Evolutionary conservation across 2,797 vertebrate species (phyloP).

Genomic region (Brachyalestes nurse): DNA sequence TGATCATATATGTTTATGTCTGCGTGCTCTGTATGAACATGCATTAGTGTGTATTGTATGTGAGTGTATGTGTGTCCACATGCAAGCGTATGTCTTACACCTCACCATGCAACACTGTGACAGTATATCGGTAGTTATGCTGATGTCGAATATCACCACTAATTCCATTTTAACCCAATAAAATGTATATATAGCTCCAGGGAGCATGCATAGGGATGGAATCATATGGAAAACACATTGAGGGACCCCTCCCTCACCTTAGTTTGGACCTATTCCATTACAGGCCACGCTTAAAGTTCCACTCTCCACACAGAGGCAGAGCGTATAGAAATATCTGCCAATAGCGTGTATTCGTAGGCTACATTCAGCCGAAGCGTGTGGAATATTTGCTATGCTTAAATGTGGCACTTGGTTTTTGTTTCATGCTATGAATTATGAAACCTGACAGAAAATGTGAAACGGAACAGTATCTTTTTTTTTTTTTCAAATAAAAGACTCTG

Average conservation of each 20-base stretch:
- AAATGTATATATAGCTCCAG: conserved; percentile 74
- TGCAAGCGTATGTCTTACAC: neutral
- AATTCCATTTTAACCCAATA: conserved; percentile 75
- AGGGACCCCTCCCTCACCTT: conserved; percentile 46
- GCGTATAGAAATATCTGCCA: conserved; percentile 6
- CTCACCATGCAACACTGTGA: conserved; percentile 19
- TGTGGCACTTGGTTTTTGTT: neutral
- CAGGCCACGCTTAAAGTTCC: conserved; percentile 5
- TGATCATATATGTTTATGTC: neutral
- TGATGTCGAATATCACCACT: conserved; percentile 64
- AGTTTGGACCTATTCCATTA: conserved; percentile 46
- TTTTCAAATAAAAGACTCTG: too few species aligned
- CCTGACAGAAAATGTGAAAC: neutral
- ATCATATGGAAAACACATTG: conserved; percentile 72
- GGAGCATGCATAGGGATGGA: conserved; percentile 58
- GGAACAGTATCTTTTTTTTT: too few species aligned
- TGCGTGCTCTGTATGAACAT: neutral
- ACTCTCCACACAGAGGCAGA: neutral
- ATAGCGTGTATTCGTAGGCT: conserved; percentile 1
- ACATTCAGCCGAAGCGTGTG: neutral
- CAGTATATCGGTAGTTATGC: conserved; percentile 58
- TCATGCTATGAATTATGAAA: neutral
- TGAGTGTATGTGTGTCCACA: conserved; percentile 10
- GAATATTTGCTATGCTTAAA: neutral
- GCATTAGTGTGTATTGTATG: neutral